Percentiles rank a stretch among this genome's conserved stretches.
Conservation (phyloP, 2,888 invertebrate species). For the Germaria angustata region DNA sequence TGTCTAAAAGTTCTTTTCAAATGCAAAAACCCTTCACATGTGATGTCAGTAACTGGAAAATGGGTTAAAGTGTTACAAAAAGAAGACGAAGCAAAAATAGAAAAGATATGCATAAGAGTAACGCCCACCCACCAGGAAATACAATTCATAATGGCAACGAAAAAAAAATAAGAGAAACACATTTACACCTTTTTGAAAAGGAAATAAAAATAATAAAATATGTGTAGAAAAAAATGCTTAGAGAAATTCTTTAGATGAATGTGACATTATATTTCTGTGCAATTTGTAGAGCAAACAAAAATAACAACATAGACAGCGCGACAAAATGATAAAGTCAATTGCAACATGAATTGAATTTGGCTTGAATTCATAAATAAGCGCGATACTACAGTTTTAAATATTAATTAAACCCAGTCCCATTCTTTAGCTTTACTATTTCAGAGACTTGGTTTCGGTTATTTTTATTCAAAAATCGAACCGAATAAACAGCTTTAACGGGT, state of each 20-base stretch:
- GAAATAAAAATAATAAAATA: background rate
- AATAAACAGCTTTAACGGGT: too few relatives aligned
- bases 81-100: background rate
- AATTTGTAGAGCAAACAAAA: slow-evolving; percentile 28
- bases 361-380: too few relatives aligned
- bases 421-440: too few relatives aligned
- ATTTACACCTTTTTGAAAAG: slow-evolving; percentile 52
- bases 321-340: background rate
- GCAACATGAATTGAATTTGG: too few relatives aligned
- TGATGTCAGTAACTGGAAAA: slow-evolving; percentile 52
- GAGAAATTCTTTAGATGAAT: slow-evolving; percentile 32
- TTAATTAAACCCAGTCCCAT: too few relatives aligned
- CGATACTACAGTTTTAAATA: too few relatives aligned
- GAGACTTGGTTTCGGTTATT: too few relatives aligned
- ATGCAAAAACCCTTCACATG: slow-evolving; percentile 12
- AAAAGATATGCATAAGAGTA: slow-evolving; percentile 22
- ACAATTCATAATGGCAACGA: slow-evolving; percentile 12
- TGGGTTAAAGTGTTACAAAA: slow-evolving; percentile 54
- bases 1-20: slow-evolving; percentile 7
- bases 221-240: background rate
- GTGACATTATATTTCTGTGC: slow-evolving; percentile 19
- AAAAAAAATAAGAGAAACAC: slow-evolving; percentile 4
- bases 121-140: slow-evolving; percentile 61
- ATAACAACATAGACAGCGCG: background rate
- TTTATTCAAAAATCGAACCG: too few relatives aligned